Evolutionary conservation across 2,888 invertebrate genomes (phyloP), one percentile per base, ranked within the genome.

Genomic region (Ochropleura leucogaster): DNA sequence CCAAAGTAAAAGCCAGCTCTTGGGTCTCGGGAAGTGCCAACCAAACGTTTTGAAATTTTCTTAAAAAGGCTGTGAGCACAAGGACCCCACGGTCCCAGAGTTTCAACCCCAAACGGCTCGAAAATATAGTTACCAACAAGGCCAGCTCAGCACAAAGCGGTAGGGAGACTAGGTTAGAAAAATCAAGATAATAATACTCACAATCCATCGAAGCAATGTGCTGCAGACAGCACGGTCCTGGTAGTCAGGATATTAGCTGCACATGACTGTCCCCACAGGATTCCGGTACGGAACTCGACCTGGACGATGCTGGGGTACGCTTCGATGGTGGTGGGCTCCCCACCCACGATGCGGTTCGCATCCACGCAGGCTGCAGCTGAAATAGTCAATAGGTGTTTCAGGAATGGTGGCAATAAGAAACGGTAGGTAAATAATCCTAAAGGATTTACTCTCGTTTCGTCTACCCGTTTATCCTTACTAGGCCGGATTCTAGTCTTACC

Each of bases 231-330:
- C 0, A 89, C 7, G 18, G 74, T 81, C 14, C 57, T 73, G 30
- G 40, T 3, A 44, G 78, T 90, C 7, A 91, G 12, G 62, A 89
- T 83, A 78, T 68, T 90, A n/a, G 84, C 90, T 7, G 85, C 91
- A 65, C 91, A 91, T 9, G 68, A 70, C 72, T 91, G 91, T 7
- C 60, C 46, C 90, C 91, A 91, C 2, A 84, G 10, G 40, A 85
- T 71, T 0, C 42, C 69, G 4, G 14, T 66, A 3, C 79, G 79
- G 70, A 51, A 84, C 18, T 92, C 91, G 9, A 92, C 85, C 68
- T 91, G 91, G 7, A 91, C 92, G 3, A 90, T 83, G 47, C 83
- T 68, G 0, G 94, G 93, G 73, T 94, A 91, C 9, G 74, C 46
- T 2, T 90, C 89, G 16, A 93, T 87, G 40, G 88, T 87, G 9